These are phyloP conservation scores for Stigmatopora argus DNA, from an alignment of 2,113 vertebrate genomes.

Conservation along the genomic window DNA sequence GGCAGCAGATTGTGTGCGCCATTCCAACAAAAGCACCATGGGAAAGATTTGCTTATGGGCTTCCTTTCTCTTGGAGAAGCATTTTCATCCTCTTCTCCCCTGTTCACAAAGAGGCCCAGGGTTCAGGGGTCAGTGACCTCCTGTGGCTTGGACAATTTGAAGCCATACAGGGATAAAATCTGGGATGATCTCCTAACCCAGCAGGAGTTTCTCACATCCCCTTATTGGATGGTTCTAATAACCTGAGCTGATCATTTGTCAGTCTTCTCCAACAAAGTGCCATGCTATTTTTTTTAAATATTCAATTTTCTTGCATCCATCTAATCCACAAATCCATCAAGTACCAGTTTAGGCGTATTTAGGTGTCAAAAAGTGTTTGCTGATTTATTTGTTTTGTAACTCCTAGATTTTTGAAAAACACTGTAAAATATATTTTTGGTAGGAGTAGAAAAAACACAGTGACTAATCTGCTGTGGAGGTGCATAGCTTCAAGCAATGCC, in stretches of 20 bases:
- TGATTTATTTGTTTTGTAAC: conserved; percentile 28
- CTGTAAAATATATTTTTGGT: conserved; percentile 37
- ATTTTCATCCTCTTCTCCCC: conserved; percentile 31
- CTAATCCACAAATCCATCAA: neutral
- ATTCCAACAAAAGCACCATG: conserved; percentile 20
- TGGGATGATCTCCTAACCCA: conserved; percentile 47
- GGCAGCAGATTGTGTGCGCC: conserved; percentile 22
- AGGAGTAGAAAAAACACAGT: neutral
- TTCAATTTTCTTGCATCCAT: neutral
- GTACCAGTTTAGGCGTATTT: neutral
- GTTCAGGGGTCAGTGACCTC: conserved; percentile 35
- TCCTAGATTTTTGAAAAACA: conserved; percentile 45
- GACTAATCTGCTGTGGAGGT: too few relatives aligned
- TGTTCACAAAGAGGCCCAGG: conserved; percentile 13
- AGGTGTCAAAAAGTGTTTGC: conserved; percentile 35
- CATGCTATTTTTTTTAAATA: neutral
- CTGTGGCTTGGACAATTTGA: conserved; percentile 33
- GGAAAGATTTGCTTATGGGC: conserved; percentile 21
- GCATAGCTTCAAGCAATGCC: too few relatives aligned
- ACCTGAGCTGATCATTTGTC: conserved; percentile 26
- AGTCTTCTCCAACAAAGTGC: conserved; percentile 6
- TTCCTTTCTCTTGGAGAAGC: conserved; percentile 37
- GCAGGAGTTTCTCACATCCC: conserved; percentile 27
- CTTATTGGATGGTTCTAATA: conserved; percentile 25
- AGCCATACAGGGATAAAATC: conserved; percentile 39